Evolutionary conservation across 2,888 invertebrate species (phyloP), one percentile per base, ranked within the genome.

Genomic region (Clanis bilineata): DNA sequence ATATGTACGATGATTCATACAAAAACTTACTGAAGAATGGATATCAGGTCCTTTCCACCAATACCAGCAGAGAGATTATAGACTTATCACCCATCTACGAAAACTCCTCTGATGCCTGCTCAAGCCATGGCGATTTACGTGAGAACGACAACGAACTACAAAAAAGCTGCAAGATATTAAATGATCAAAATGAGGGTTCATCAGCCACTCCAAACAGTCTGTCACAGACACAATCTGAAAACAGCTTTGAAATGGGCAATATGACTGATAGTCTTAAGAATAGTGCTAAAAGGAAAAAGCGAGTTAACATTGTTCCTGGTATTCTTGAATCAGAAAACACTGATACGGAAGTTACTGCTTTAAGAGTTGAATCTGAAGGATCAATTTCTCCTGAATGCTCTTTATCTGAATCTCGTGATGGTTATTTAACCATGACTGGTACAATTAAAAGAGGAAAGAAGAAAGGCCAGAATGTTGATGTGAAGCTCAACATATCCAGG

Each of bases 401-500:
- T 56, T 79, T 94, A n/a, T 90, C 93, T 36, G 91, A 92, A 62
- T 88, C 90, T 1, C 90, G 88, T 71, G 94, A 94, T 66, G 92
- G 93, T 22, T 95, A 94, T 72, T 86, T 95, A 51, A 95, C 95
- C 1, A 94, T 95, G 94, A 94, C 94, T 0, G 96, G 96, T 5
- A 96, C 96, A 7, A 95, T 96, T 9, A 95, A 95, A 73, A 88
- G 95, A 56, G 95, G 95, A 0, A 94, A 94, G 70, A 95, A 95
- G 77, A 95, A 95, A 71, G 95, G 95, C 0, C 95, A 95, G 73
- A 95, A 94, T 77, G 93, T 95, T 63, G 95, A 96, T 85, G 94
- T 96, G 0, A 94, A 94, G 79, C 90, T 96, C 6, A 95, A 95
- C 72, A 94, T 96, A 70, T 95, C 95, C 5, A 91, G 95, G 56